Base-by-base conservation (phyloP, 1,140 invertebrate genomes). In the Amphibalanus amphitrite region DNA sequence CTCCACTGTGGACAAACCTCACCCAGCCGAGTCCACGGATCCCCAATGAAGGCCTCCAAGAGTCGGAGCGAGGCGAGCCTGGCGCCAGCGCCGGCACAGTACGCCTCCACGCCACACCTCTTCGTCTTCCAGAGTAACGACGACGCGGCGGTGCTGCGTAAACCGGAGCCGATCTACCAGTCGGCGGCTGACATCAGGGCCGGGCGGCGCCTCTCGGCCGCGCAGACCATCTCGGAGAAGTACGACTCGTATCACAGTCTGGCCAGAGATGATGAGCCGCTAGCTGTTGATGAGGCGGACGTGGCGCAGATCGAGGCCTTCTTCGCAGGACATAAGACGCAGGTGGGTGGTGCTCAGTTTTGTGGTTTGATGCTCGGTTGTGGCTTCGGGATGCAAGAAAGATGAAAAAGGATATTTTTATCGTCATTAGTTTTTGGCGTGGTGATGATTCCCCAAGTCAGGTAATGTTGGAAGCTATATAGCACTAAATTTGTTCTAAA, bases 251-350 rank as follows among this genome's bases (percentile, higher is more conserved):
- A 38, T 70, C 73, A 20, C 59, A 67, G 67, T 40, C 38, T 72
- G 70, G 71, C 72, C 40, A 30, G 59, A 23, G 67, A 71, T 6
- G 75, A 75, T 28, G 73, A 74, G 29, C 74, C 71, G 28, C 64
- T 75, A 28, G 71, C 70, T 10, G 81, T 91, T 23, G 85, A 85
- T 1, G 88, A 90, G 67, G 80, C 85, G 70, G 90, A 92, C 76
- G 81, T 89, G 17, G 81, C 85, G 28, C 88, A 91, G 79, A 85
- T 92, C 71, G 90, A 92, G 79, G 86, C 87, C 67, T 91, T 91
- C 77, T 91, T 90, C 76, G 83, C 85, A 33, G 89, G 89, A 65
- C 83, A 91, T 71, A 90, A 90, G 77, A 90, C 89, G 0, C 86
- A 88, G 77, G 79, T 84, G 8, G 79, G 75, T 59, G 13, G 6